phyloP scores from a whole-genome alignment of 2,113 vertebrate species.

The Psephotus haematonotus region DNA sequence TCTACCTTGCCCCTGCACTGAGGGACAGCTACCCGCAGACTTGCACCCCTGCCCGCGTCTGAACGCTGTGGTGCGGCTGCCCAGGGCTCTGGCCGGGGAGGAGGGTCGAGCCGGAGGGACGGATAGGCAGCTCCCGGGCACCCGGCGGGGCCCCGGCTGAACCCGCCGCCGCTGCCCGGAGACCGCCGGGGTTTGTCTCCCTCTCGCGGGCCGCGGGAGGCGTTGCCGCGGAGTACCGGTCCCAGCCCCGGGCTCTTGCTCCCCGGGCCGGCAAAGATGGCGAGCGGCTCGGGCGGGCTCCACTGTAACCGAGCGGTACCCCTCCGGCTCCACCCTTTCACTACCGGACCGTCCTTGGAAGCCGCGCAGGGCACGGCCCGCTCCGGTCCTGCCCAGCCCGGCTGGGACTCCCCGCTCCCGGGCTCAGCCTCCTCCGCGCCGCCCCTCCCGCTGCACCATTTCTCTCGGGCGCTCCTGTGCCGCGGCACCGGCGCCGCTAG shows the following conservation, averaged over 20 bases:
- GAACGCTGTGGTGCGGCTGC: neutral
- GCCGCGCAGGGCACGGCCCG: neutral
- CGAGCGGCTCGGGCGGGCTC: too few species aligned
- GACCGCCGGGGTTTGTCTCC: slow-evolving; percentile 26
- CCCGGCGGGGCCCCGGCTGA: rapidly evolving
- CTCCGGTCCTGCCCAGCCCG: too few species aligned
- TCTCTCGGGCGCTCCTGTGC: neutral
- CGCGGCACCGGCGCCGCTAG: neutral
- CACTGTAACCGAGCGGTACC: neutral
- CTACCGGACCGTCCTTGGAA: neutral
- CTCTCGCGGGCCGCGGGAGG: neutral
- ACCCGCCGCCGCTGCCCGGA: neutral
- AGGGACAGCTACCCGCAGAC: rapidly evolving
- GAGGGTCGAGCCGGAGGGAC: rapidly evolving
- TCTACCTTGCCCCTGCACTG: neutral
- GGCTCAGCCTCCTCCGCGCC: rapidly evolving
- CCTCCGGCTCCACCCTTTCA: neutral
- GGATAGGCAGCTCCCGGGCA: too few species aligned
- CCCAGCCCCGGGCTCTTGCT: neutral
- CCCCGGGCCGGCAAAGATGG: too few species aligned
- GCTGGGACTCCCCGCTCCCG: too few species aligned
- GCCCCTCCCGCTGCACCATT: neutral
- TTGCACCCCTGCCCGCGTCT: neutral
- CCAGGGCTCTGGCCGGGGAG: neutral
- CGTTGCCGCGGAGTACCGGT: neutral